Base-by-base conservation (phyloP, 1,140 invertebrate genomes). In the Sycophaga agraensis region DNA sequence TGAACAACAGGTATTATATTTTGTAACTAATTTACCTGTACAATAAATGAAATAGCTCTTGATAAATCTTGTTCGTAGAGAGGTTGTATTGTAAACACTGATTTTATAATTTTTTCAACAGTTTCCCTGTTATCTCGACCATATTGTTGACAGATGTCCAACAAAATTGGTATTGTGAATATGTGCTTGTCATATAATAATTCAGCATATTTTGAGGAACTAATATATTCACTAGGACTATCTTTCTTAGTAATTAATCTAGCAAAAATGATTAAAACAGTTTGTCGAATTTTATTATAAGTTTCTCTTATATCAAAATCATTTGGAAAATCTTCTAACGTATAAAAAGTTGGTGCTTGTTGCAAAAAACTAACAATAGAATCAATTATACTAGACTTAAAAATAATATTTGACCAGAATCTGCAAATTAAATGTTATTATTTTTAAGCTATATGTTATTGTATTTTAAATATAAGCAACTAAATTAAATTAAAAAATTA, bases 391-490 rank as follows among this genome's bases (percentile, higher is more conserved):
- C 82, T 77, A 9, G 84, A 74, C 67, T 92, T 86, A 75, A 87
- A 88, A 19, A 91, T 70, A 68, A 92, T 79, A 73, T 90, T 88
- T 19, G 90, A 92, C 91, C 92, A 93, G 79, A 92, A 93, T 71
- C 88, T 91, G 70, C 64, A 83, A 82, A 73, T 69, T 58, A 43
- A 51, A 66, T 17, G 37, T 54, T 16, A 39, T 26, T 35, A 60
- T 31, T 31, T 31, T n/a, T n/a, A 34, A 35, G 7, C 63, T 70
- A 84, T 82, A 71, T 82, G 57, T 82, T 70, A 70, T 24, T 26
- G 45, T 48, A 48, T 34, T 9, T 31, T 34, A 34, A 34, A 19
- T 34, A 8, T 31, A 31, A 31, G 11, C 11, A 6, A 19, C 43
- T 48, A 46, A 24, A 42, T 46, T 17, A 26, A 48, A 46, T 22